Base-by-base conservation (phyloP, 2,797 vertebrate genomes). In the Miichthys miiuy region DNA sequence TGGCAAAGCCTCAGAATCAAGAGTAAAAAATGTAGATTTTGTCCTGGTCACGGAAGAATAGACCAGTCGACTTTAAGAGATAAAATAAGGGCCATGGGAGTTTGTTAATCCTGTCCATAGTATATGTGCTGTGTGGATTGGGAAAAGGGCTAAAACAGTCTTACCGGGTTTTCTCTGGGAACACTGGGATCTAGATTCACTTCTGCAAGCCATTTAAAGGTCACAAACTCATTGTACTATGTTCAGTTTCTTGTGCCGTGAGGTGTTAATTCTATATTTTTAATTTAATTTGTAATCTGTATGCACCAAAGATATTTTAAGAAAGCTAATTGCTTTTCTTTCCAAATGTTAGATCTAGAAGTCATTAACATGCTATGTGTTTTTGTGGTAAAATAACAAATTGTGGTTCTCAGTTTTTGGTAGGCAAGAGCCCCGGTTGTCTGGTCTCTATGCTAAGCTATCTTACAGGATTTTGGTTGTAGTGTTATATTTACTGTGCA, bases 11-110 rank as follows among this genome's bases (percentile, higher is more conserved):
- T 58, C 63, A 8, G 30, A 79, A 75, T 85, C 70, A 70, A 67
- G 68, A 61, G 63, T 34, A 21, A 44, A 60, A 73, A 54, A 79
- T 80, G n/a, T 72, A 82, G 76, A 86, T 87, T 88, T 72, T 55
- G 83, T 86, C 67, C 82, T 60, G 69, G 56, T 84, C 80, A 72
- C 0, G 55, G 82, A 80, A 81, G 81, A 88, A 62, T 34, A 67
- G 64, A 57, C 27, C 55, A 57, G 34, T 38, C 34, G 74, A 61
- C 77, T 69, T 67, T 46, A 68, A 68, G 68, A 85, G 82, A 78
- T 72, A 63, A 80, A 82, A 57, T 71, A 71, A 60, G 44, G 70
- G 56, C 50, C 50, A n/a, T 13, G 83, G 73, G 76, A 84, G 34
- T 56, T 76, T 68, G 78, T 72, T 83, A 72, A 77, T 77, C 55